Conservation (phyloP, 2,888 invertebrate genomes). For the Drosophila tripunctata region DNA sequence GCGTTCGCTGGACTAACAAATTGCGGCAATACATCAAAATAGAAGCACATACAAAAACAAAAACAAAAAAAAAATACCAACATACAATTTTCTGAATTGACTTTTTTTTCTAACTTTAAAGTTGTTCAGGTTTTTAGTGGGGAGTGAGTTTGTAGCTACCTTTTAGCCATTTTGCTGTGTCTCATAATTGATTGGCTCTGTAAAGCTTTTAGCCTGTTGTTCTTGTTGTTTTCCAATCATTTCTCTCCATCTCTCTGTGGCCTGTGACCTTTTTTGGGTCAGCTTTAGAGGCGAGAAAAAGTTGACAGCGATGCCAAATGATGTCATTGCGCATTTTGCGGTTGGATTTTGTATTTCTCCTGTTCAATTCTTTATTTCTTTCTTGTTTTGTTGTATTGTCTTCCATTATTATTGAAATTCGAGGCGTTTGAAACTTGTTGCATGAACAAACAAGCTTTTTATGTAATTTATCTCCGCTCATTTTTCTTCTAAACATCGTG, state of each 20-base stretch:
- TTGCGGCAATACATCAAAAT: slow-evolving; percentile 73
- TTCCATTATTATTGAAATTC: slow-evolving; percentile 38
- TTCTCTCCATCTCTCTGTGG: slow-evolving; percentile 1
- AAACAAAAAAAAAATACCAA: slow-evolving; percentile 1
- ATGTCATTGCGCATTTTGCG: slow-evolving; percentile 68
- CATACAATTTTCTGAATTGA: slow-evolving; percentile 13
- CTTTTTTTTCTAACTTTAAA: slow-evolving; percentile 26
- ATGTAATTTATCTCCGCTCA: slow-evolving; percentile 58
- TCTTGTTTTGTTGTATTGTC: slow-evolving; percentile 1
- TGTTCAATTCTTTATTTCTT: slow-evolving; percentile 33
- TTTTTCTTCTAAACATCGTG: slow-evolving; percentile 38
- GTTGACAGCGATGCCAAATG: slow-evolving; percentile 78
- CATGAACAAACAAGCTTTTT: slow-evolving; percentile 39
- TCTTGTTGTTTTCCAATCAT: slow-evolving; percentile 6
- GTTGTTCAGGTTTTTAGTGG: slow-evolving; percentile 23
- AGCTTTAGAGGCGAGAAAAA: slow-evolving; percentile 16
- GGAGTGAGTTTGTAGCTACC: slow-evolving; percentile 55
- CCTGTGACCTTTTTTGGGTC: slow-evolving; percentile 54
- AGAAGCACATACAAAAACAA: slow-evolving; percentile 18
- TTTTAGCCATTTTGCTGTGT: slow-evolving; percentile 53
- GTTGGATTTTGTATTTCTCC: slow-evolving; percentile 46
- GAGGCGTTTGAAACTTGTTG: slow-evolving; percentile 64
- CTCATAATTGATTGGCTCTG: slow-evolving; percentile 68
- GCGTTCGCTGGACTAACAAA: slow-evolving; percentile 62
- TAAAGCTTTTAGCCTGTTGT: slow-evolving; percentile 53